Percentiles rank a stretch among this genome's conserved stretches.
Evolutionary conservation across 2,888 invertebrate species (phyloP).

Genomic region (Drosophila macrothrix): DNA sequence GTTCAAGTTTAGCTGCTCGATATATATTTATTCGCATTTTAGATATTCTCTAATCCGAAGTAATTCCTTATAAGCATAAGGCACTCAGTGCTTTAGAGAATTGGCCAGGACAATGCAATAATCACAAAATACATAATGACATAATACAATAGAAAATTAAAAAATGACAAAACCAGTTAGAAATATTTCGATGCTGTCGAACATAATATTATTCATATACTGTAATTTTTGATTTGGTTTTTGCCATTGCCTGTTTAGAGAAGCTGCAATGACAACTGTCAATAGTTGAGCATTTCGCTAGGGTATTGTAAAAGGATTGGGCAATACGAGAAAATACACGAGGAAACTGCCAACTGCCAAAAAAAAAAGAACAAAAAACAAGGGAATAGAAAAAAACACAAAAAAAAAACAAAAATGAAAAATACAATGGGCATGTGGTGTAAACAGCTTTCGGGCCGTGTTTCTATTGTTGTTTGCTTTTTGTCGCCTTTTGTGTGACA

Average conservation of each 20-base stretch:
- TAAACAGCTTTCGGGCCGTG: slow-evolving; percentile 59
- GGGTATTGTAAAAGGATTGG: slow-evolving; percentile 35
- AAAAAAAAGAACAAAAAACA: slow-evolving; percentile 1
- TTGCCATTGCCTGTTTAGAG: neutral
- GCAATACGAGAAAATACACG: slow-evolving; percentile 20
- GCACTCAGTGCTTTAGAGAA: neutral
- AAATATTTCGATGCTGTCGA: slow-evolving; percentile 8
- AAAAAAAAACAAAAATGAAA: slow-evolving; percentile 10
- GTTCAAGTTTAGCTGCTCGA: neutral
- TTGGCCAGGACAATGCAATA: neutral
- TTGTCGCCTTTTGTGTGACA: slow-evolving; percentile 48
- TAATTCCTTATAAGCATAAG: neutral
- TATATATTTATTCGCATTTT: neutral
- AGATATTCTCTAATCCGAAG: neutral
- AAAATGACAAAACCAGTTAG: neutral
- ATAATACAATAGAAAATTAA: neutral
- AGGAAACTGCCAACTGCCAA: slow-evolving; percentile 5
- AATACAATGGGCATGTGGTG: slow-evolving; percentile 39
- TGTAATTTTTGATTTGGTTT: neutral
- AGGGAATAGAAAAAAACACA: neutral
- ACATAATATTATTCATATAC: neutral
- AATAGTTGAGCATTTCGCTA: slow-evolving; percentile 27
- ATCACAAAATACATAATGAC: neutral
- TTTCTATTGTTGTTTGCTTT: slow-evolving; percentile 63
- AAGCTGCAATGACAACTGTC: slow-evolving; percentile 17